Conservation (phyloP, 2,888 invertebrate species). For the Athalia circularis region DNA sequence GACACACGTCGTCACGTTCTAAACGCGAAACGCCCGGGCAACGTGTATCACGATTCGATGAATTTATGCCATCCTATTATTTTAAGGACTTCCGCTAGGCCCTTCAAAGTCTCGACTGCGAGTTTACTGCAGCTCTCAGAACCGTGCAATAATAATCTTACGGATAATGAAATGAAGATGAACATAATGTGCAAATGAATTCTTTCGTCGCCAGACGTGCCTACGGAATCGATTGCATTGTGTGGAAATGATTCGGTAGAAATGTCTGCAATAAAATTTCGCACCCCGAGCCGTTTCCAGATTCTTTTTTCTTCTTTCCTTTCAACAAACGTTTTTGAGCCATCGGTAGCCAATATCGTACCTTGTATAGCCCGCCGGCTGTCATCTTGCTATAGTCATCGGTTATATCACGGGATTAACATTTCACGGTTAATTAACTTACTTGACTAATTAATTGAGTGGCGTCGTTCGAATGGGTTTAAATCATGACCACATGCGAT, state of each 20-base stretch:
- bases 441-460: slow-evolving; percentile 65
- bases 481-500: slow-evolving; percentile 41
- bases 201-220: slow-evolving; percentile 10
- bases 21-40: too few relatives aligned
- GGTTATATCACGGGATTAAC: slow-evolving; percentile 47
- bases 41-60: too few relatives aligned
- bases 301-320: background rate
- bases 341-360: background rate
- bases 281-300: slow-evolving; percentile 20
- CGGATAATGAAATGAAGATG: background rate
- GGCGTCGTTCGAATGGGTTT: slow-evolving; percentile 53
- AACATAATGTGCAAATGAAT: slow-evolving; percentile 24
- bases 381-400: slow-evolving; percentile 15
- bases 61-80: too few relatives aligned
- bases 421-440: slow-evolving; percentile 63
- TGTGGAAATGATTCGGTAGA: slow-evolving; percentile 44
- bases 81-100: background rate
- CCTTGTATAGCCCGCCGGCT: background rate
- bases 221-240: slow-evolving; percentile 32
- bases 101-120: slow-evolving; percentile 13
- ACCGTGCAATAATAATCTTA: slow-evolving; percentile 9
- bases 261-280: slow-evolving; percentile 8
- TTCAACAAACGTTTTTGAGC: too few relatives aligned
- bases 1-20: too few relatives aligned
- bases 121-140: background rate